A percentile compares a stretch with the other conserved stretches of the same genome.
Evolutionary conservation across 1,140 invertebrate species (phyloP).

Genomic region (Trichonephila clavipes): DNA sequence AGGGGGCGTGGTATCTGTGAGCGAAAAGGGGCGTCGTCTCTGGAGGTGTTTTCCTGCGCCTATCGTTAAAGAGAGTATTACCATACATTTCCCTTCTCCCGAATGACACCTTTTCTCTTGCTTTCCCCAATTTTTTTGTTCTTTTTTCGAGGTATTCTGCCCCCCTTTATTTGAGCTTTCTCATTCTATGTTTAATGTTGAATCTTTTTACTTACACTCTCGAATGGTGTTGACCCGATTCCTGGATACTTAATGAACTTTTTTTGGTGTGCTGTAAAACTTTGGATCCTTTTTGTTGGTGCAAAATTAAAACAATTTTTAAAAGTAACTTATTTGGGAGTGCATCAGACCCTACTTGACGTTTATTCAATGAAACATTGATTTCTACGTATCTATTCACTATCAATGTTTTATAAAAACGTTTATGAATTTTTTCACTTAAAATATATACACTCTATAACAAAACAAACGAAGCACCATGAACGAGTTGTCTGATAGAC

Average conservation of each 20-base stretch:
- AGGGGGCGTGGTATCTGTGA: background rate
- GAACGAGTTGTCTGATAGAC: too few species aligned
- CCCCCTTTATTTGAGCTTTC: background rate
- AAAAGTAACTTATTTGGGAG: too few species aligned
- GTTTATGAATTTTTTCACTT: too few species aligned
- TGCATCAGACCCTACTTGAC: too few species aligned
- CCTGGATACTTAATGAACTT: background rate
- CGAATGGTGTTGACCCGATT: background rate
- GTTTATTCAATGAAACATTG: too few species aligned
- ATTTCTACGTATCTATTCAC: too few species aligned
- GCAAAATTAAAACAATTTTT: too few species aligned
- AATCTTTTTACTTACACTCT: background rate
- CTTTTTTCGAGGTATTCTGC: too few species aligned
- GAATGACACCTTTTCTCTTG: background rate
- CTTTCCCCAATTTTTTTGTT: background rate
- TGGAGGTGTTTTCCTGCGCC: conserved; percentile 14
- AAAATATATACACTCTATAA: too few species aligned
- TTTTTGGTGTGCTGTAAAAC: background rate
- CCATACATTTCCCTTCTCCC: conserved; percentile 7
- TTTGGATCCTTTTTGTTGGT: too few species aligned
- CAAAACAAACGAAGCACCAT: too few species aligned
- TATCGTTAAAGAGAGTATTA: conserved; percentile 30
- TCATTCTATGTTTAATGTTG: background rate
- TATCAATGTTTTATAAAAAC: too few species aligned
- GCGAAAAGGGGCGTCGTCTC: conserved; percentile 44